Conservation (phyloP, 2,113 vertebrate genomes). For the Gymnobelideus leadbeateri region DNA sequence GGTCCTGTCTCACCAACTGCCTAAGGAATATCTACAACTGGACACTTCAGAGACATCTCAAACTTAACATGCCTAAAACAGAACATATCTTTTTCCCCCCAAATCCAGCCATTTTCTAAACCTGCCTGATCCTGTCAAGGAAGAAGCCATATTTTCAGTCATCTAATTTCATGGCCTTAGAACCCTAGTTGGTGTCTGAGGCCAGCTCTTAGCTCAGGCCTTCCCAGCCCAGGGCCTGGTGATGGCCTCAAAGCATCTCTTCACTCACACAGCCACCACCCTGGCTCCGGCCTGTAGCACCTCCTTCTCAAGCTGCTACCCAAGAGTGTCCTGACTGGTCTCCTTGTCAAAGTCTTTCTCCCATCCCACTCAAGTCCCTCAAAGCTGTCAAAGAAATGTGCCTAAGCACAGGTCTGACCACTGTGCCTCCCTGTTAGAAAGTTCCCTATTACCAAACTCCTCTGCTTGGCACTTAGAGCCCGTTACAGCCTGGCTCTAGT, state of each 20-base stretch:
- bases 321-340: not conserved
- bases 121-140: not conserved
- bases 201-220: not conserved
- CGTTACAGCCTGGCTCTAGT: not conserved
- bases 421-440: too few relatives aligned
- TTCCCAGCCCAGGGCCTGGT: not conserved
- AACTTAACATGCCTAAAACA: not conserved
- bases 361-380: too few relatives aligned
- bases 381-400: not conserved
- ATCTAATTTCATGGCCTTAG: not conserved
- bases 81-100: not conserved
- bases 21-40: not conserved
- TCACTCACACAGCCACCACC: not conserved
- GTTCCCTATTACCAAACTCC: not conserved
- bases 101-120: not conserved
- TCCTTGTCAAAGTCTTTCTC: not conserved
- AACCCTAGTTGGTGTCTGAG: not conserved
- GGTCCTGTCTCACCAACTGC: not conserved
- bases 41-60: not conserved
- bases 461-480: too few relatives aligned
- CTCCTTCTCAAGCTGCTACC: not conserved
- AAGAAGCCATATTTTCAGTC: not conserved
- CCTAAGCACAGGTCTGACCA: not conserved
- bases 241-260: not conserved
- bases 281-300: not conserved